Evolutionary conservation across 2,888 invertebrate species (phyloP), one percentile per base, ranked within the genome.

Genomic region (Bembecia ichneumoniformis): DNA sequence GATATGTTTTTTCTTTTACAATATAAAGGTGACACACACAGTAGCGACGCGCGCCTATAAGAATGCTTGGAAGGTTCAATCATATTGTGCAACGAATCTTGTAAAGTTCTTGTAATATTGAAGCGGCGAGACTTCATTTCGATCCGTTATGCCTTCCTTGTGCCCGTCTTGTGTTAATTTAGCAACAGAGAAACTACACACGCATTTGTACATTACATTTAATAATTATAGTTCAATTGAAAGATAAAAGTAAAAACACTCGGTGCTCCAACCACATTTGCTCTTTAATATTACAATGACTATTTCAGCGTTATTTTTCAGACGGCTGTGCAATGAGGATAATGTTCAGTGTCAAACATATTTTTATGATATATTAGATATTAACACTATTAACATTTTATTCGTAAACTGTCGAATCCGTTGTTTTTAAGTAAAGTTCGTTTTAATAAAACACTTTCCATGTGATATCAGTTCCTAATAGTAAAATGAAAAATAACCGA

Each of bases 81-180:
- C 86, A 86, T 86, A 86, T 86, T 87, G 87, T 87, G 87, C 87
- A 87, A 82, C 84, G 74, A 87, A 87, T 87, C 87, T 82, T 87
- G 87, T 86, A 74, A 83, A 80, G 87, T 86, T 83, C 76, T 87
- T 87, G 87, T 86, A 86, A 86, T 86, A 86, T 86, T 86, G 66
- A 84, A 87, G 84, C 84, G 82, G 87, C 86, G 76, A 80, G 72
- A 80, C 78, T 78, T 80, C 64, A 75, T 77, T 84, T 82, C 64
- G 72, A 77, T 77, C 79, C 74, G 73, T 74, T 74, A 66, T 71
- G 81, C 83, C 78, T 82, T 82, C 76, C 82, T 80, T 82, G 83
- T 83, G 78, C 82, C 77, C 78, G 69, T 76, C 77, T 74, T 81
- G 71, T 77, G 73, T 74, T 75, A 58, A 70, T 74, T 71, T 79